A percentile compares a stretch with the other conserved stretches of the same genome.
These are phyloP conservation scores for Martes martes DNA, from an alignment of 2,113 vertebrate genomes.

Conservation along the genomic window DNA sequence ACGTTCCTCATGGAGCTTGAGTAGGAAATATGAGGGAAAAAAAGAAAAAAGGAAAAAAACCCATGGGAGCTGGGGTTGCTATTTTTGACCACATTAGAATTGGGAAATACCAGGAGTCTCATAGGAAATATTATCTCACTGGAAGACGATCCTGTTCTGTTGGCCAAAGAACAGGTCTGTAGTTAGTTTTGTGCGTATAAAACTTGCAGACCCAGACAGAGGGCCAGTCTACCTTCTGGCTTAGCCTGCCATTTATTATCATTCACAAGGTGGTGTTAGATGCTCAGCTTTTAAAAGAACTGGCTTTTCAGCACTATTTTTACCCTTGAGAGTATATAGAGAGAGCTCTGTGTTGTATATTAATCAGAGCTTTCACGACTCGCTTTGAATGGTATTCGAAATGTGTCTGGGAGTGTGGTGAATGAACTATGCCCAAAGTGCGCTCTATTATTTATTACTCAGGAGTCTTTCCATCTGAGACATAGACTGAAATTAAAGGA, in stretches of 20 bases:
- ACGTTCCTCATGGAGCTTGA: neutral
- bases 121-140: neutral
- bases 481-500: constrained; percentile 51
- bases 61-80: neutral
- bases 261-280: constrained; percentile 60
- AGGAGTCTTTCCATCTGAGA: constrained; percentile 48
- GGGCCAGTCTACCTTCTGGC: neutral
- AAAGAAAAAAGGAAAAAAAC: neutral
- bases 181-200: neutral
- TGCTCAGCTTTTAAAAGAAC: constrained; percentile 60
- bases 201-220: neutral
- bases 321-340: constrained; percentile 41
- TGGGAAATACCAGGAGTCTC: constrained; percentile 40
- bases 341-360: constrained; percentile 65
- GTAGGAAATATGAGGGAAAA: neutral
- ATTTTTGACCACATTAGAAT: neutral
- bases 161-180: neutral
- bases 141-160: neutral
- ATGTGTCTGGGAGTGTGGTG: constrained; percentile 43
- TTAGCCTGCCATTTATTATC: constrained; percentile 54
- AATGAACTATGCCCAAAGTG: constrained; percentile 47
- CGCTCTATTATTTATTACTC: constrained; percentile 62
- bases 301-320: constrained; percentile 70
- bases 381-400: constrained; percentile 53
- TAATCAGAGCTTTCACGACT: constrained; percentile 59